Percentiles rank a stretch among this genome's conserved stretches.
phyloP scores from a whole-genome alignment of 2,797 vertebrate species.

The Catharus ustulatus region DNA sequence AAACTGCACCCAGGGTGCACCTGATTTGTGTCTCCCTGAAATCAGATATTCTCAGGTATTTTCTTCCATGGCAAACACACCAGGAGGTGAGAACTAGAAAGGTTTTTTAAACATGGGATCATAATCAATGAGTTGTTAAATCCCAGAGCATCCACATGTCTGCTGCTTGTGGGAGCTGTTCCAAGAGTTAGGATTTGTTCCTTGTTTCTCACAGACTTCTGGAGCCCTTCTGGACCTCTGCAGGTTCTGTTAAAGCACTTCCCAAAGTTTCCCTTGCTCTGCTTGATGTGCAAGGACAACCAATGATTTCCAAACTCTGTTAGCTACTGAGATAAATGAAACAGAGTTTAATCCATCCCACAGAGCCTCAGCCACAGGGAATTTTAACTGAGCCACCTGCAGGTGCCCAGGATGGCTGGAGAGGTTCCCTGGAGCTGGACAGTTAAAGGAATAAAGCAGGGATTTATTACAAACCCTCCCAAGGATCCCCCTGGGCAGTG shows the following conservation, averaged over 20 bases:
- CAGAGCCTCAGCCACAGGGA: not conserved
- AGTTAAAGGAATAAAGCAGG: not conserved
- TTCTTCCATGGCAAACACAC: not conserved
- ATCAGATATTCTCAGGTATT: not conserved
- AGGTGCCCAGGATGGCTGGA: not conserved
- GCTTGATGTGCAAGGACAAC: not conserved
- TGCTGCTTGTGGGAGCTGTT: not conserved
- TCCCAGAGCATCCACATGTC: not conserved
- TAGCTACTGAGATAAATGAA: not conserved
- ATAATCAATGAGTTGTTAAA: not conserved
- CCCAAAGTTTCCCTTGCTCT: not conserved
- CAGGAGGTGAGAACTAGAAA: not conserved
- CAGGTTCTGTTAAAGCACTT: not conserved
- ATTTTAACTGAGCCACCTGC: not conserved
- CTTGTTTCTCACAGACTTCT: not conserved
- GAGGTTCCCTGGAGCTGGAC: not conserved
- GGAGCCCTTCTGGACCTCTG: not conserved
- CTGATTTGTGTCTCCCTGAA: not conserved
- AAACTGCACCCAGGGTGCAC: not conserved
- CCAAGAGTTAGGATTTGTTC: not conserved
- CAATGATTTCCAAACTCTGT: not conserved
- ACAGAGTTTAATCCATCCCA: conserved; percentile 6
- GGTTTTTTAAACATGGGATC: not conserved
- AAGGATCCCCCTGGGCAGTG: no score
- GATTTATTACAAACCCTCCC: not conserved